Percentiles rank a stretch among this genome's conserved stretches.
phyloP scores from a whole-genome alignment of 2,113 vertebrate species.

The Caretta caretta region DNA sequence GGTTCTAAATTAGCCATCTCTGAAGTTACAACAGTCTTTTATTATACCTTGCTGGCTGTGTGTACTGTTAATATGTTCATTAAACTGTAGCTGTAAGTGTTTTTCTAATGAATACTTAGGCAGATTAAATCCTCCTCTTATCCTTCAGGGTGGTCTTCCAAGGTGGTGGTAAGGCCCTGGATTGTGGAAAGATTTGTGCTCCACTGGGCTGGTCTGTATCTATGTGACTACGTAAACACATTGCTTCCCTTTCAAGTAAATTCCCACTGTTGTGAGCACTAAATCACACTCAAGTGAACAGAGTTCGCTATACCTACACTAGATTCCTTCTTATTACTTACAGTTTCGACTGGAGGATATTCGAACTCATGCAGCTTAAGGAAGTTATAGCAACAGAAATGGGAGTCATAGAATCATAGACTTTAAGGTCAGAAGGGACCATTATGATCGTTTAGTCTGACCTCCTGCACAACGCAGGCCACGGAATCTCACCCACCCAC shows the following conservation, averaged over 20 bases:
- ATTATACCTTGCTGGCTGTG: not conserved
- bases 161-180: not conserved
- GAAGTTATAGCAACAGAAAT: not conserved
- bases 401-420: not conserved
- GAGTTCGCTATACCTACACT: not conserved
- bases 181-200: not conserved
- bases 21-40: not conserved
- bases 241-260: not conserved
- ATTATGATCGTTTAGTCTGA: no score
- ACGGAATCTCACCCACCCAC: no score
- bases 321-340: not conserved
- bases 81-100: not conserved
- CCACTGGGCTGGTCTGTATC: not conserved
- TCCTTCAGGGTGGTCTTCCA: conserved; percentile 14
- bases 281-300: not conserved
- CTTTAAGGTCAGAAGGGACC: no score
- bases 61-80: not conserved
- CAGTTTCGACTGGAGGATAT: not conserved
- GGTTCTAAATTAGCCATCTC: not conserved
- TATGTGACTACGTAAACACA: not conserved
- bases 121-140: not conserved
- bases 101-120: conserved; percentile 25
- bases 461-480: no score
- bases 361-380: not conserved
- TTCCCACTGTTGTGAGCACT: not conserved